phyloP scores from a whole-genome alignment of 1,140 invertebrate species.

The Zaprionus camerounensis region DNA sequence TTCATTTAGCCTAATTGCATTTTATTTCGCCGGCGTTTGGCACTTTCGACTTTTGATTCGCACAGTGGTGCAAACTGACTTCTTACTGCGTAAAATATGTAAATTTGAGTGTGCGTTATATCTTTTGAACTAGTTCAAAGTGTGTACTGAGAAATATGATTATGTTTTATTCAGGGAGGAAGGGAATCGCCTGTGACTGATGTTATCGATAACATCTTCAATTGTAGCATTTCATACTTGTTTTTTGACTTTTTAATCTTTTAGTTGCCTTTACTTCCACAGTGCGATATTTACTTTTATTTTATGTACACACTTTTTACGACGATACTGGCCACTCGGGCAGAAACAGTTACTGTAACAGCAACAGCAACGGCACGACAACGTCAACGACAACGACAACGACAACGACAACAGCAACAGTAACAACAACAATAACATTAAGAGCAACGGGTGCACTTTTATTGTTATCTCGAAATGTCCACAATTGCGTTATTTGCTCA shows the following conservation, averaged over 20 bases:
- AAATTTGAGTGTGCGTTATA: neutral
- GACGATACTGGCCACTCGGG: slow-evolving; percentile 35
- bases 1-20: slow-evolving; percentile 83
- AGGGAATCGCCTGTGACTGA: too few relatives aligned
- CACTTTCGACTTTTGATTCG: slow-evolving; percentile 65
- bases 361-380: slow-evolving; percentile 31
- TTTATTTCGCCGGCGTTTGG: slow-evolving; percentile 69
- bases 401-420: slow-evolving; percentile 14
- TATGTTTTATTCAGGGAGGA: neutral
- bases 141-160: neutral
- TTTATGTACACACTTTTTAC: slow-evolving; percentile 67
- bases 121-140: neutral
- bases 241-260: slow-evolving; percentile 10
- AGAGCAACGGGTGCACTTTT: slow-evolving; percentile 67
- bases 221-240: neutral
- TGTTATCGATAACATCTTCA: too few relatives aligned
- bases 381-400: slow-evolving; percentile 3
- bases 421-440: slow-evolving; percentile 30
- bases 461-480: slow-evolving; percentile 79
- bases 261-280: slow-evolving; percentile 28
- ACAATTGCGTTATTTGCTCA: slow-evolving; percentile 76
- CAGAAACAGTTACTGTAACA: slow-evolving; percentile 52
- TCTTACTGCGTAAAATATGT: neutral
- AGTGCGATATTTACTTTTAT: slow-evolving; percentile 58
- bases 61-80: slow-evolving; percentile 47